Conservation (phyloP, 2,888 invertebrate species). For the Apamea epomidion region DNA sequence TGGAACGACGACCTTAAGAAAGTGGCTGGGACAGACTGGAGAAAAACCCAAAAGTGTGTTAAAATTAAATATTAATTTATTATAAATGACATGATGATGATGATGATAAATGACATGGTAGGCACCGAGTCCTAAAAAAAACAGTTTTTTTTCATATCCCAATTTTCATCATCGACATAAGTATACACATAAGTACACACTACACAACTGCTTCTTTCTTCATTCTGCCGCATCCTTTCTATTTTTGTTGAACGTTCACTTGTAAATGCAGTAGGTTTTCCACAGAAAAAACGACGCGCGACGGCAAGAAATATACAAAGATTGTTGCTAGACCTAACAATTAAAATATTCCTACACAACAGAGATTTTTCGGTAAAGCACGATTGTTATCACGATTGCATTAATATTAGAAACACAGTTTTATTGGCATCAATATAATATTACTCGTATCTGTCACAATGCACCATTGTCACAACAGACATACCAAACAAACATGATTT, state of each 20-base stretch:
- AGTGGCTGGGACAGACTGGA: too few relatives aligned
- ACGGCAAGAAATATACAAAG: too few relatives aligned
- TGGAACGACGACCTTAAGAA: too few relatives aligned
- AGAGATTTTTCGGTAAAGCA: neutral
- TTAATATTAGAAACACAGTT: constrained; percentile 11
- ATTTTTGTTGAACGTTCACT: neutral
- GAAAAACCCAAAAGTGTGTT: neutral
- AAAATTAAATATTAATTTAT: too few relatives aligned
- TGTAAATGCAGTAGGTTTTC: neutral
- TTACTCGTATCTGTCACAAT: constrained; percentile 47
- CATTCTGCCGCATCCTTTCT: too few relatives aligned
- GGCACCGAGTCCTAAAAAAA: neutral
- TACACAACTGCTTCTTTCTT: too few relatives aligned
- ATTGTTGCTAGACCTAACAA: neutral
- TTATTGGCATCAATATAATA: constrained; percentile 45
- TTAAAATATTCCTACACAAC: neutral
- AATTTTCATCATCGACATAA: neutral
- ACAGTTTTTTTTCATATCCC: neutral
- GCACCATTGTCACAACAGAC: constrained; percentile 73
- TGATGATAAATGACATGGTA: neutral
- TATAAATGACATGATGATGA: neutral
- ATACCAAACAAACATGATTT: constrained; percentile 81
- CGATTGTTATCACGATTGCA: neutral
- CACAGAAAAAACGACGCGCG: neutral
- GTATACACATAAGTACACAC: too few relatives aligned